Evolutionary conservation across 1,140 invertebrate genomes (phyloP).

Genomic region (Centruroides vittatus): DNA sequence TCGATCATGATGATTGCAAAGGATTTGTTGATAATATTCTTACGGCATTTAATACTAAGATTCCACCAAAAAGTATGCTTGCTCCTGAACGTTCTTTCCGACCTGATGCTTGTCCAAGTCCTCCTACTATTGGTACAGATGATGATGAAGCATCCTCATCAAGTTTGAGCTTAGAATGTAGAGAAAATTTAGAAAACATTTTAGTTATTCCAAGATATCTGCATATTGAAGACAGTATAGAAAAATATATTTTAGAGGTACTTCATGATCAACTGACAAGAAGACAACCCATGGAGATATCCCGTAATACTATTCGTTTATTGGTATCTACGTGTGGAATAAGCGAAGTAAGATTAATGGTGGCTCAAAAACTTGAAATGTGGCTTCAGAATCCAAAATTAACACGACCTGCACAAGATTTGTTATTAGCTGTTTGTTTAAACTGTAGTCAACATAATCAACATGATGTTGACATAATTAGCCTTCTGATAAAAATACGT

Average conservation of each 20-base stretch:
- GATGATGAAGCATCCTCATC: conserved; percentile 20
- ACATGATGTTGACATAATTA: conserved; percentile 78
- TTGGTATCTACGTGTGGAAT: conserved; percentile 71
- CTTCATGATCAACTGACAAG: conserved; percentile 74
- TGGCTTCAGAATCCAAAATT: conserved; percentile 92
- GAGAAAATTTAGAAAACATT: conserved; percentile 11
- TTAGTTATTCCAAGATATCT: conserved; percentile 22
- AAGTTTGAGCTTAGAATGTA: conserved; percentile 5
- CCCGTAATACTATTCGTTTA: conserved; percentile 71
- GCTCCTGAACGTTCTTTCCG: conserved; percentile 37
- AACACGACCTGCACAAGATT: conserved; percentile 75
- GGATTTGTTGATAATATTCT: conserved; percentile 84
- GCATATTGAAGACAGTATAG: conserved; percentile 48
- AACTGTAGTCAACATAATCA: conserved; percentile 66
- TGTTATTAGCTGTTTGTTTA: conserved; percentile 80
- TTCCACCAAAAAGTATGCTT: conserved; percentile 35
- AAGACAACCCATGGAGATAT: conserved; percentile 70
- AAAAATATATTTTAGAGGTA: conserved; percentile 65
- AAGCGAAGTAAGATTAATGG: conserved; percentile 65
- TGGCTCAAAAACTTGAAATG: conserved; percentile 67
- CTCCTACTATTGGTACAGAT: conserved; percentile 14
- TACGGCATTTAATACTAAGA: conserved; percentile 71
- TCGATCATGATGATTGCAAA: conserved; percentile 80
- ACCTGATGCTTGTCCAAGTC: conserved; percentile 18
- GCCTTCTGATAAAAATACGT: conserved; percentile 72